Evolutionary conservation across 2,797 vertebrate species (phyloP), one percentile per base, ranked within the genome.

Genomic region (Anguilla marmorata): DNA sequence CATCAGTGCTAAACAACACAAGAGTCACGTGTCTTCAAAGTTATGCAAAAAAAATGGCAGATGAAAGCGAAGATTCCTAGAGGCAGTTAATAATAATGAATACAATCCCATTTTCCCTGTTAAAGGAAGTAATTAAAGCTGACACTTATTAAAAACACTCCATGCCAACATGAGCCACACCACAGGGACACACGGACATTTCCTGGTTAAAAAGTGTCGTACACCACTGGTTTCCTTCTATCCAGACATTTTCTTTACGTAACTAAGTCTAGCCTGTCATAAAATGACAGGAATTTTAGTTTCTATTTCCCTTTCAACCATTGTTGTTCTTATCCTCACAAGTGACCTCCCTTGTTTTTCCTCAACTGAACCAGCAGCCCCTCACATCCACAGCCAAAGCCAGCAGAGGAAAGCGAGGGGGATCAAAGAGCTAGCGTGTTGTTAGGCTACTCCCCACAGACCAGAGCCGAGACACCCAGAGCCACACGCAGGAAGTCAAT

Each of bases 391-490:
- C 21, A 24, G 21, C 79, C 69, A 74, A 16, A 50, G 79, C 19
- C 79, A 33, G 16, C 56, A 30, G 54, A 85, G 11, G 12, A 83
- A 12, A 45, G 52, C 19, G 79, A 63, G 11, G 11, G 72, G 74
- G 33, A 45, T 30, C 9, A 24, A 30, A 63, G 41, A 54, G 16
- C 19, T 16, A 37, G 33, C 48, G 37, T 66, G 56, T 83, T 60
- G 86, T 16, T 54, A n/a, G 24, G 50, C 19, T 83, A 33, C 24
- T 14, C 56, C 11, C n/a, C 33, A 76, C 54, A 66, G 50, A 48
- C 83, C 27, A 66, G 37, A 45, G 52, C 48, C 74, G 87, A 87
- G 85, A 84, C 72, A 88, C 37, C 48, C 69, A n/a, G 30, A 88
- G 33, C 50, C 30, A 58, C 66, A 88, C 76, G 30, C 30, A 85